A percentile compares a stretch with the other conserved stretches of the same genome.
These are phyloP conservation scores for Meandrusa payeni DNA, from an alignment of 2,888 invertebrate species.

Conservation along the genomic window DNA sequence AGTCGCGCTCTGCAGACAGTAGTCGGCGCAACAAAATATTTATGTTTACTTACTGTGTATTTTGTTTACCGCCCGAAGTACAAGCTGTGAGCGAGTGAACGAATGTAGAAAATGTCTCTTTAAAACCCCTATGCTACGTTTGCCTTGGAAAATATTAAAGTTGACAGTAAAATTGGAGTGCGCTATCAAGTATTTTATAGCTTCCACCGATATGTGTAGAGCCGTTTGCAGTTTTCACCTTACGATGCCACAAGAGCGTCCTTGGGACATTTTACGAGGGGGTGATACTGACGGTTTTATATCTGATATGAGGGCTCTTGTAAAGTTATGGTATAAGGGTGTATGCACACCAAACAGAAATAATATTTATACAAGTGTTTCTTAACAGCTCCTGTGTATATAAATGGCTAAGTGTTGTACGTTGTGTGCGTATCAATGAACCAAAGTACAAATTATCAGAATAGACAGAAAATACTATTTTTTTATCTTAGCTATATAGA, in stretches of 20 bases:
- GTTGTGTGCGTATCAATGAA: no score
- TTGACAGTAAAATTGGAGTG: constrained; percentile 27
- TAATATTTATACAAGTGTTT: no score
- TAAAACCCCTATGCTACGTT: no score
- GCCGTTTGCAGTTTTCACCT: constrained; percentile 42
- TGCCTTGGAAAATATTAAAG: no score
- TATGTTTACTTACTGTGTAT: constrained; percentile 9
- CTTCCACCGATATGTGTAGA: constrained; percentile 23
- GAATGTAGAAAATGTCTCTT: no score
- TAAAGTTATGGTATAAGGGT: constrained; percentile 43
- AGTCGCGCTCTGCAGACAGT: constrained; percentile 28
- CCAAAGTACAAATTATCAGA: no score
- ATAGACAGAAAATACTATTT: no score
- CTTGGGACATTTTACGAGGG: constrained; percentile 61
- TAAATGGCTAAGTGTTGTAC: no score
- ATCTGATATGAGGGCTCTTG: constrained; percentile 53
- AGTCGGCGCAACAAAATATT: constrained; percentile 21
- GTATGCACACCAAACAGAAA: background rate
- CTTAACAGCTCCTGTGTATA: no score
- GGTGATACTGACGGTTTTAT: constrained; percentile 63
- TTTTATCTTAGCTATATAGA: no score
- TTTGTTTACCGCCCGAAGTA: constrained; percentile 4
- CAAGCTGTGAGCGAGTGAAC: background rate
- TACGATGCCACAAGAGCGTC: constrained; percentile 42
- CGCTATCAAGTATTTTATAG: constrained; percentile 31